Evolutionary conservation across 2,888 invertebrate genomes (phyloP).

Genomic region (Cephus pulcher): DNA sequence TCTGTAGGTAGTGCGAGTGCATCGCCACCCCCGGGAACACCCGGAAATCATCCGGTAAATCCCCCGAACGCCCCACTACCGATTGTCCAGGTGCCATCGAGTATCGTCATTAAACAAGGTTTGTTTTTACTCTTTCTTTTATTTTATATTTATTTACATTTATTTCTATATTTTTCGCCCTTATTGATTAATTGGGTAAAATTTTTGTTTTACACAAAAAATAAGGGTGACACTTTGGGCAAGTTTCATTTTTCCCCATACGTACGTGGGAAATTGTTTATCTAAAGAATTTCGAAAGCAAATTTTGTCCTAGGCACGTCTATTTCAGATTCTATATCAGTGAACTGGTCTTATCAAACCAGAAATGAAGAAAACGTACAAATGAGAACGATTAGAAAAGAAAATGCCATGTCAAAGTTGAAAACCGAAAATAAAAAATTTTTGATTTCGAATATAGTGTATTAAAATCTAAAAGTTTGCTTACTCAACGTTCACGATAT

Average conservation of each 20-base stretch:
- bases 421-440: no score
- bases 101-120: slow-evolving; percentile 65
- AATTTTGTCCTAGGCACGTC: neutral
- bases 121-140: slow-evolving; percentile 46
- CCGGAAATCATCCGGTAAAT: slow-evolving; percentile 52
- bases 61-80: slow-evolving; percentile 53
- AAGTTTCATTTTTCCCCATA: no score
- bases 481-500: neutral
- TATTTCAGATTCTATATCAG: neutral
- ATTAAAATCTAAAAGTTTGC: neutral
- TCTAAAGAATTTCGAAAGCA: no score
- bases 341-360: neutral
- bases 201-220: neutral
- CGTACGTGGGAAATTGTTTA: no score
- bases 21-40: slow-evolving; percentile 61
- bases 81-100: slow-evolving; percentile 60
- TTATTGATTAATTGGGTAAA: neutral
- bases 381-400: neutral
- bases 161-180: neutral
- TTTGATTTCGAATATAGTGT: neutral
- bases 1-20: slow-evolving; percentile 71
- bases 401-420: no score
- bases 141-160: slow-evolving; percentile 7
- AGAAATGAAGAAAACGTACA: neutral
- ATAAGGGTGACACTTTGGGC: neutral